These are phyloP conservation scores for Anolis carolinensis DNA, from an alignment of 2,113 vertebrate species.

Conservation along the genomic window DNA sequence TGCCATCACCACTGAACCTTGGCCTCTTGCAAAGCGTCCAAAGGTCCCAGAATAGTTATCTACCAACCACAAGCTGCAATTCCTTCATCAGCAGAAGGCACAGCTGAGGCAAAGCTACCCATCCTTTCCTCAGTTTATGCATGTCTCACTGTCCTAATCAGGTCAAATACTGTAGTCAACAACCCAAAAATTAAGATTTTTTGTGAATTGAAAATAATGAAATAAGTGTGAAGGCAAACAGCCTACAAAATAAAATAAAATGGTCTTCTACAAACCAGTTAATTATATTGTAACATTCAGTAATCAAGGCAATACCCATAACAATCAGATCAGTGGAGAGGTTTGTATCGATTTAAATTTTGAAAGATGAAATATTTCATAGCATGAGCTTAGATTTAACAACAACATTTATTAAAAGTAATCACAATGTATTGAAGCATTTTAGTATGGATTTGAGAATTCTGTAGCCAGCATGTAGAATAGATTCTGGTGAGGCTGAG, in stretches of 20 bases:
- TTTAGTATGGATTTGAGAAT: background rate
- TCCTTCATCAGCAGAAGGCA: background rate
- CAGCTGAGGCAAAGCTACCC: background rate
- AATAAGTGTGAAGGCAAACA: background rate
- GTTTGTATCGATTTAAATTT: background rate
- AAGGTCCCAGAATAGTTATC: background rate
- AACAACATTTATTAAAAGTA: background rate
- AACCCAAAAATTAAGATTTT: background rate
- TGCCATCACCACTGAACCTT: background rate
- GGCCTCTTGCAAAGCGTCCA: background rate
- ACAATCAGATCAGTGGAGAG: background rate
- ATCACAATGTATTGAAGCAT: background rate
- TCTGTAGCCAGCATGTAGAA: background rate
- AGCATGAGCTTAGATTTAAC: too few relatives aligned
- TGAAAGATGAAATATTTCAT: background rate
- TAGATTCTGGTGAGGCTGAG: background rate
- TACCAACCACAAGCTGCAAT: background rate
- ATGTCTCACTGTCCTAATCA: background rate
- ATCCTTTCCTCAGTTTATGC: background rate
- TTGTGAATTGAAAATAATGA: background rate
- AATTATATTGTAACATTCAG: background rate
- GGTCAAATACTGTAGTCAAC: background rate
- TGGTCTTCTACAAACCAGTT: too few relatives aligned
- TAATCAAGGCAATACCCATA: background rate
- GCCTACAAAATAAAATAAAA: background rate